phyloP scores from a whole-genome alignment of 2,797 vertebrate species.

The Sardinella longiceps region DNA sequence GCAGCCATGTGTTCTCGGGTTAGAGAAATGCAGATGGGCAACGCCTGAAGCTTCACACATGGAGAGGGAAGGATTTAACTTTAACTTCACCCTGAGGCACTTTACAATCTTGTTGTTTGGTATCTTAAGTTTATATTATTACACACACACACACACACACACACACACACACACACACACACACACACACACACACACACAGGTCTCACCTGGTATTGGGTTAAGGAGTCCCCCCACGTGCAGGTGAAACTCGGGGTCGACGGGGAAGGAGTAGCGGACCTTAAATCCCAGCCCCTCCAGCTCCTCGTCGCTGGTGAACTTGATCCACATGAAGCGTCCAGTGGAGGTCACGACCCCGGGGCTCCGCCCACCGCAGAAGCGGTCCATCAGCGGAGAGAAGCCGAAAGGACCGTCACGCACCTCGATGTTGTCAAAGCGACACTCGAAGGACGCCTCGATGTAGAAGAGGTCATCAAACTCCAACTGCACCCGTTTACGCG shows the following conservation, averaged over 20 bases:
- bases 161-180: too few species aligned
- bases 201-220: constrained; percentile 89
- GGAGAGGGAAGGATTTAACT: too few species aligned
- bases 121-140: too few species aligned
- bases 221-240: constrained; percentile 94
- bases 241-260: constrained; percentile 93
- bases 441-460: constrained; percentile 93
- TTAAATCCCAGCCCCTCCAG: constrained; percentile 92
- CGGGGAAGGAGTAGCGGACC: constrained; percentile 84
- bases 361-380: constrained; percentile 86
- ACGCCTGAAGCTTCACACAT: too few species aligned
- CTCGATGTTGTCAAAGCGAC: constrained; percentile 95
- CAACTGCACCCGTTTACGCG: constrained; percentile 91
- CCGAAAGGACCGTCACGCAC: constrained; percentile 94
- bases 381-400: constrained; percentile 91
- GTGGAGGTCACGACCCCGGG: constrained; percentile 88
- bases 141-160: too few species aligned
- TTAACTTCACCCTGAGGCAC: too few species aligned
- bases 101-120: too few species aligned
- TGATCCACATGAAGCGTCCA: constrained; percentile 97
- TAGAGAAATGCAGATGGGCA: too few species aligned
- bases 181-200: too few species aligned
- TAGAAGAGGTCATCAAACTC: constrained; percentile 86
- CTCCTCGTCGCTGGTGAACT: constrained; percentile 94
- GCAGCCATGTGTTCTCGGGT: too few species aligned